Evolutionary conservation across 1,140 invertebrate genomes (phyloP), one percentile per base, ranked within the genome.

Genomic region (Babylonia areolata): DNA sequence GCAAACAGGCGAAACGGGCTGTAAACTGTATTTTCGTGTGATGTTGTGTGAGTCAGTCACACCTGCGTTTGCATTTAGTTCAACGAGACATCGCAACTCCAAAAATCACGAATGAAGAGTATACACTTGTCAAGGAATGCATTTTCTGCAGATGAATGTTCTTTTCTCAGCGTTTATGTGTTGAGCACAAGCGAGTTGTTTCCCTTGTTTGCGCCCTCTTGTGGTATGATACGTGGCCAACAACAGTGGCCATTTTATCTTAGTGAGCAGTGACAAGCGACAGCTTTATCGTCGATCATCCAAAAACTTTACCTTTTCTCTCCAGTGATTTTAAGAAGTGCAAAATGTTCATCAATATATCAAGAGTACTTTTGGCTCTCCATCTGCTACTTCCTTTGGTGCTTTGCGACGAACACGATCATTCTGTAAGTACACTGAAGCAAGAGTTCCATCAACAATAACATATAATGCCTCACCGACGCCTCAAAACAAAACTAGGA

Each of bases 371-470:
- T 54, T 40, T 75, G 23, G 58, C 89, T 20, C 42, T 90, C 54
- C 84, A 87, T 54, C 81, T 88, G 82, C 81, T 85, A 77, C 58
- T 90, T 40, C 87, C 73, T 51, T 31, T 80, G 2, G 87, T 80
- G n/a, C 42, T 75, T 78, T 89, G 89, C 71, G 92, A 92, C 71
- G 92, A 92, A 89, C 92, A 92, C 78, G 89, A 90, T 78, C 92
- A 92, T 90, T 86, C 86, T 69, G 92, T 92, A 91, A 92, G 91
- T 91, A 86, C 58, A 73, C 75, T 31, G 39, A 77, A 83, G 15
- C 28, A 64, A 39, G 1, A 33, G 23, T 46, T n/a, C 0, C 9
- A 17, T 9, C 46, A 51, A 51, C 46, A n/a, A n/a, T n/a, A n/a
- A n/a, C n/a, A n/a, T n/a, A n/a, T n/a, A n/a, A n/a, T n/a, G n/a